Evolutionary conservation across 2,113 vertebrate species (phyloP).

Genomic region (Parus major): DNA sequence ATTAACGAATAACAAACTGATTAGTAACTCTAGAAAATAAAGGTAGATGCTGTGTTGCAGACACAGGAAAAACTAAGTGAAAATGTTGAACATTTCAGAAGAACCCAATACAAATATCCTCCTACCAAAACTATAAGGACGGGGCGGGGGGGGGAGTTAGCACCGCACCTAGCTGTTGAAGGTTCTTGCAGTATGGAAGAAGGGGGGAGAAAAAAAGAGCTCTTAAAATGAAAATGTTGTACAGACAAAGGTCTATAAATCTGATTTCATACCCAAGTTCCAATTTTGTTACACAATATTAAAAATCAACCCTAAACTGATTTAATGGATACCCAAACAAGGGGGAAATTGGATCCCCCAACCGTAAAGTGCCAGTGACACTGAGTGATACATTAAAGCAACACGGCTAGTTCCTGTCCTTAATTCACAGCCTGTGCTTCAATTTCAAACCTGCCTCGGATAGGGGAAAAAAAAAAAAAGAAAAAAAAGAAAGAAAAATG

Average conservation of each 20-base stretch:
- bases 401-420: constrained; percentile 10
- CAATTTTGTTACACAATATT: constrained; percentile 58
- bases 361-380: constrained; percentile 2
- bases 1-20: not conserved
- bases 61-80: not conserved
- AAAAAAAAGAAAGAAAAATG: not conserved
- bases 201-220: not conserved
- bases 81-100: not conserved
- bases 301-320: constrained; percentile 62
- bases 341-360: constrained; percentile 63
- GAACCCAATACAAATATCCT: not conserved
- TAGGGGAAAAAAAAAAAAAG: not conserved
- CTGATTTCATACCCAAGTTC: constrained; percentile 58
- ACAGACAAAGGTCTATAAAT: constrained; percentile 37
- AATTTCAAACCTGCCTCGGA: constrained; percentile 44
- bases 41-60: not conserved
- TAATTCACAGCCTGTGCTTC: constrained; percentile 39
- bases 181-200: not conserved
- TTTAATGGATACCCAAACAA: constrained; percentile 69
- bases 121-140: not conserved
- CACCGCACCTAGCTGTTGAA: not conserved
- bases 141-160: not conserved
- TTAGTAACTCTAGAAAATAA: constrained; percentile 5
- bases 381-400: constrained; percentile 38
- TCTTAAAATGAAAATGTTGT: constrained; percentile 4